Evolutionary conservation across 1,140 invertebrate species (phyloP), one percentile per base, ranked within the genome.

Genomic region (Venturia canescens): DNA sequence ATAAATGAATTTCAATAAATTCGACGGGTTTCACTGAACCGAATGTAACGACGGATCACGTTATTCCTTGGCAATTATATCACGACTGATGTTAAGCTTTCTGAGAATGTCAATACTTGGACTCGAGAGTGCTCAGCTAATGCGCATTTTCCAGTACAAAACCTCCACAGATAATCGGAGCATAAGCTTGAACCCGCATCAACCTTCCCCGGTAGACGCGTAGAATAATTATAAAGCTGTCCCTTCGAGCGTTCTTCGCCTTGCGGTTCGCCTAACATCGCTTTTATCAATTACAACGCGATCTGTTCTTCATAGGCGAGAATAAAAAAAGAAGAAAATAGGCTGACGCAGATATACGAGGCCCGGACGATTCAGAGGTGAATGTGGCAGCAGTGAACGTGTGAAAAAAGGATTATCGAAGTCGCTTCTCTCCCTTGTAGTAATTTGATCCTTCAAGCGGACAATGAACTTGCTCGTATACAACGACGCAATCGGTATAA

Each of bases 201-300:
- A 27, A 38, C 31, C 31, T 70, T 38, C n/a, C 31, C 38, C 31
- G 15, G 31, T 34, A 7, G 27, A 67, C 9, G 26, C 63, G 26
- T 29, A 70, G 18, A 70, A 57, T 57, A 57, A 57, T 57, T 57
- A 57, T 57, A 23, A 57, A 23, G 18, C 18, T 57, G 67, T 70
- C 29, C 26, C 63, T 27, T 67, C 63, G 63, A 67, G 63, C 63
- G 63, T 29, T 67, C 21, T 67, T 3, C 26, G 21, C 3, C 13
- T 16, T 18, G 63, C 63, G 63, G 63, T 67, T 67, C 23, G 26
- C 63, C 27, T 67, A 67, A 67, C 63, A 70, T 70, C 67, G 67
- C 67, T 70, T 70, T 70, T 57, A 21, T 57, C 53, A n/a, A 57
- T 18, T 31, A 70, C 16, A 38, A 70, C 11, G 6, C 4, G 31